These are phyloP conservation scores for Sinohyriopsis cumingii DNA, from an alignment of 2,888 invertebrate genomes.

Conservation along the genomic window DNA sequence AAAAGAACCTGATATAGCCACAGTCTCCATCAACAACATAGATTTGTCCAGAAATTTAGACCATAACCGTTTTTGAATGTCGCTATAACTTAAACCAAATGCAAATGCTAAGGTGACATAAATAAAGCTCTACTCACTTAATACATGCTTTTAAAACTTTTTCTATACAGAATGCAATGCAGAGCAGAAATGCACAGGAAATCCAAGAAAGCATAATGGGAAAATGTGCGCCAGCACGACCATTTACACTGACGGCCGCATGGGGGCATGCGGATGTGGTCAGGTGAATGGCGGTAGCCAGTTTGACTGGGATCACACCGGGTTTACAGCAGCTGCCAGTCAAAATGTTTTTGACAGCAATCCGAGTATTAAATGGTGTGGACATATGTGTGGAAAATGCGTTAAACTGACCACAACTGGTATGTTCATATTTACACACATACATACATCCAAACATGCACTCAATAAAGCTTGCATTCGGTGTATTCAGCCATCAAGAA, in stretches of 20 bases:
- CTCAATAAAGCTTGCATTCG: too few species aligned
- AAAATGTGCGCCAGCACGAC: slow-evolving; percentile 49
- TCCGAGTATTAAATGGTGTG: slow-evolving; percentile 36
- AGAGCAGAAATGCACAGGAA: slow-evolving; percentile 11
- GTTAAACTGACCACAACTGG: slow-evolving; percentile 49
- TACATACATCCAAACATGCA: too few species aligned
- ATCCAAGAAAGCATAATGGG: slow-evolving; percentile 29
- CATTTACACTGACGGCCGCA: slow-evolving; percentile 40
- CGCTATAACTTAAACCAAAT: too few species aligned
- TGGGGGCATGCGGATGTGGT: slow-evolving; percentile 43
- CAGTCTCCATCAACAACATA: too few species aligned
- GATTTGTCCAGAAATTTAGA: too few species aligned
- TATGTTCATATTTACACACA: neutral
- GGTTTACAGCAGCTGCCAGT: slow-evolving; percentile 38
- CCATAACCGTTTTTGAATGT: too few species aligned
- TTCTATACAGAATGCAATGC: neutral
- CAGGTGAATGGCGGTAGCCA: slow-evolving; percentile 2
- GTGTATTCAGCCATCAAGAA: too few species aligned
- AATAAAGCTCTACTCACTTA: too few species aligned
- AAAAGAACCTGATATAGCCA: too few species aligned
- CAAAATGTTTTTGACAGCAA: slow-evolving; percentile 33
- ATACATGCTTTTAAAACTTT: too few species aligned
- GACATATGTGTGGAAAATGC: slow-evolving; percentile 43
- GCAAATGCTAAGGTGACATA: too few species aligned
- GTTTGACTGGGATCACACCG: slow-evolving; percentile 38